phyloP scores from a whole-genome alignment of 2,888 invertebrate species.

The Gastrophysa polygoni region DNA sequence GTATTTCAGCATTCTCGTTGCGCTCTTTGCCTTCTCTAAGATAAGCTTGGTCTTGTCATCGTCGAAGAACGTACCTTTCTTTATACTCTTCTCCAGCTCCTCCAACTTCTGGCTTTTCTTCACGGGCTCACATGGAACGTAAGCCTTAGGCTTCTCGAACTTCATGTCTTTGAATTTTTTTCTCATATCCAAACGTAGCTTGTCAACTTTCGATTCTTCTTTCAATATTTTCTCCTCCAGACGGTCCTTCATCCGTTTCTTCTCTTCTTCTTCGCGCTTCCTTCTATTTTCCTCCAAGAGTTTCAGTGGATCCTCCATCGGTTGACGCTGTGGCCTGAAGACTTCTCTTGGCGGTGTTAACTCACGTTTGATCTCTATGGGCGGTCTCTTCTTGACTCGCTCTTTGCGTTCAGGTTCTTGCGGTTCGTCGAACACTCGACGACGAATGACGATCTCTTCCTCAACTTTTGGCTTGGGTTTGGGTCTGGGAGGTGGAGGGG shows the following conservation, averaged over 20 bases:
- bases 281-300: slow-evolving; percentile 46
- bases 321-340: slow-evolving; percentile 42
- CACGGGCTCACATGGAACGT: slow-evolving; percentile 53
- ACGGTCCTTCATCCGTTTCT: slow-evolving; percentile 51
- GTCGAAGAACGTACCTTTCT: slow-evolving; percentile 55
- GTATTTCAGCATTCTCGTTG: slow-evolving; percentile 50
- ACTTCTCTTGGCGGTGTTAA: slow-evolving; percentile 41
- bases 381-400: slow-evolving; percentile 47
- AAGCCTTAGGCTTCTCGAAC: slow-evolving; percentile 51
- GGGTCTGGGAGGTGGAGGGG: slow-evolving; percentile 42
- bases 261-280: slow-evolving; percentile 52
- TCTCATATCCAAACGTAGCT: slow-evolving; percentile 50
- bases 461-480: slow-evolving; percentile 45
- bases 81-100: slow-evolving; percentile 53
- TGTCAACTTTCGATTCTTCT: slow-evolving; percentile 52
- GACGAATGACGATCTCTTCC: slow-evolving; percentile 51
- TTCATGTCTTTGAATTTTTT: slow-evolving; percentile 52
- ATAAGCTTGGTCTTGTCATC: slow-evolving; percentile 54
- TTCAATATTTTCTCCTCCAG: slow-evolving; percentile 50
- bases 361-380: slow-evolving; percentile 36
- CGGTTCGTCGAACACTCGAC: slow-evolving; percentile 50
- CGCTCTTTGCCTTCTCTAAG: slow-evolving; percentile 51
- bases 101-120: slow-evolving; percentile 53
- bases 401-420: slow-evolving; percentile 47
- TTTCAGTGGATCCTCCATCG: slow-evolving; percentile 50